phyloP scores from a whole-genome alignment of 2,888 invertebrate species.

The Epicampocera succincta region DNA sequence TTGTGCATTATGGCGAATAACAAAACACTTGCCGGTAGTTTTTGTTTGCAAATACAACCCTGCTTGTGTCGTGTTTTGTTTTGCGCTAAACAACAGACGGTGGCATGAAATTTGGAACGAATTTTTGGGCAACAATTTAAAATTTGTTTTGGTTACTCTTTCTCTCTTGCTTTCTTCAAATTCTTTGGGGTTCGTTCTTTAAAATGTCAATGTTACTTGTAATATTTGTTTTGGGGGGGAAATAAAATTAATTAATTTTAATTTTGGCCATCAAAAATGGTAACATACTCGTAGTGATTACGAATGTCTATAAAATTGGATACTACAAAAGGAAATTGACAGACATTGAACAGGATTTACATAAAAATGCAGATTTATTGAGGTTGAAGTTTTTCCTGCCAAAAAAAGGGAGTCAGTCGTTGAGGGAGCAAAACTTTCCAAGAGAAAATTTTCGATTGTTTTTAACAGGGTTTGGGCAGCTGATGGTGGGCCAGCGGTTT shows the following conservation, averaged over 20 bases:
- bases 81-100: conserved; percentile 77
- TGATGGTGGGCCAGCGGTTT: no score
- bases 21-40: conserved; percentile 28
- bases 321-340: no score
- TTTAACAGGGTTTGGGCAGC: no score
- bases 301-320: neutral
- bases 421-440: no score
- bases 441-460: no score
- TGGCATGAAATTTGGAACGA: conserved; percentile 79
- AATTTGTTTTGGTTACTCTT: conserved; percentile 59
- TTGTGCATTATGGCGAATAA: conserved; percentile 17
- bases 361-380: no score
- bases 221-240: conserved; percentile 50
- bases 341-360: no score
- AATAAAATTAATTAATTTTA: conserved; percentile 60
- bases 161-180: neutral
- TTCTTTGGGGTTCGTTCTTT: conserved; percentile 30
- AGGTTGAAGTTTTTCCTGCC: no score
- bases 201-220: conserved; percentile 36
- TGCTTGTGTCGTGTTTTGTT: conserved; percentile 45
- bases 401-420: no score
- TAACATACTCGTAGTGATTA: neutral
- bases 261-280: neutral
- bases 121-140: conserved; percentile 70
- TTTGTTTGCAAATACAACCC: conserved; percentile 43